Percentiles rank a stretch among this genome's conserved stretches.
phyloP scores from a whole-genome alignment of 2,113 vertebrate species.

The Grammomys dolichurus region DNA sequence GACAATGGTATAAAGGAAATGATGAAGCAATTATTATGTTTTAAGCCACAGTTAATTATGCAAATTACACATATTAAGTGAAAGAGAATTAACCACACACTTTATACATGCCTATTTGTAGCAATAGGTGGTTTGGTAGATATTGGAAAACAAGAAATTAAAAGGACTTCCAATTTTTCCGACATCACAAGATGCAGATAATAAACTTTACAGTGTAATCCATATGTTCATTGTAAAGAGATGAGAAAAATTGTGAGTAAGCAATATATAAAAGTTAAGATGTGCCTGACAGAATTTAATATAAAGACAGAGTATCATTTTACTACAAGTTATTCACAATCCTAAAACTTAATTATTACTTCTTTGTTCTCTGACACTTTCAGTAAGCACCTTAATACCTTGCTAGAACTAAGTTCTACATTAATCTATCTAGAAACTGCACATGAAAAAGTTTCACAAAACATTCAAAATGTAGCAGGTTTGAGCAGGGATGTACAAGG shows the following conservation, averaged over 20 bases:
- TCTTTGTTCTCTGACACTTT: background rate
- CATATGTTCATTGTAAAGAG: background rate
- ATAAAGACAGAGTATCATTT: background rate
- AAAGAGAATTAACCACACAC: slow-evolving; percentile 66
- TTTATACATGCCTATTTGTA: slow-evolving; percentile 57
- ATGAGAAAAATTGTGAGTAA: background rate
- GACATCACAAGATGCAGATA: background rate
- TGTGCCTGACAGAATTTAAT: background rate
- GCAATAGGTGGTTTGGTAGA: background rate
- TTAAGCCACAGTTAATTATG: slow-evolving; percentile 73
- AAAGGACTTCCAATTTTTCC: background rate
- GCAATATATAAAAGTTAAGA: background rate
- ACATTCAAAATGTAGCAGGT: background rate
- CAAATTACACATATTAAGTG: slow-evolving; percentile 73
- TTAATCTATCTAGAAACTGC: background rate
- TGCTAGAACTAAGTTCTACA: background rate
- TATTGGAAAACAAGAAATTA: slow-evolving; percentile 36
- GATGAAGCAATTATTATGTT: slow-evolving; percentile 60
- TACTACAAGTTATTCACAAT: background rate
- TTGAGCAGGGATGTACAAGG: background rate
- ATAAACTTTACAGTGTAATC: background rate
- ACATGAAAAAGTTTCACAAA: background rate
- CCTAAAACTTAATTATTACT: background rate
- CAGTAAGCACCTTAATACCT: background rate
- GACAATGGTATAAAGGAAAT: slow-evolving; percentile 64